phyloP scores from a whole-genome alignment of 2,888 invertebrate genomes.

The Acheta domesticus region DNA sequence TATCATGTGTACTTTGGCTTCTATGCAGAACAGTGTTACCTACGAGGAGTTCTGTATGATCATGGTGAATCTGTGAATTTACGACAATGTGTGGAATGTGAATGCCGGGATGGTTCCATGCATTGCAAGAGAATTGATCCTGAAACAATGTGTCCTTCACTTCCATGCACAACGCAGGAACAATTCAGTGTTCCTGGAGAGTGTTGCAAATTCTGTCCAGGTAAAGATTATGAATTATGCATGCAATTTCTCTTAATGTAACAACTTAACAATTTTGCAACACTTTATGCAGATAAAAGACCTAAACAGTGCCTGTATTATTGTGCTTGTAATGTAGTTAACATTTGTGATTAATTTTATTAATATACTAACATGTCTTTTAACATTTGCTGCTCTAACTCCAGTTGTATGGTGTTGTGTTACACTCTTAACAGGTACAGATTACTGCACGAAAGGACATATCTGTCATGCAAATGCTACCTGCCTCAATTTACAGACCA shows the following conservation, averaged over 20 bases:
- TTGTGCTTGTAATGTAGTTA: no score
- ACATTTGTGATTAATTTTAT: constrained; percentile 23
- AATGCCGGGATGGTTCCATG: constrained; percentile 79
- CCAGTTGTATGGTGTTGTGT: neutral
- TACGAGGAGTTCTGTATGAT: constrained; percentile 67
- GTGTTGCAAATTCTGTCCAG: constrained; percentile 88
- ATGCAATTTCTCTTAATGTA: neutral
- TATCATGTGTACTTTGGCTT: constrained; percentile 23
- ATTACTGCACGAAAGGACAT: constrained; percentile 85
- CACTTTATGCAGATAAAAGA: no score
- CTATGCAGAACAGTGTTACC: constrained; percentile 66
- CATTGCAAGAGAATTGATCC: constrained; percentile 71
- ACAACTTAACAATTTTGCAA: neutral
- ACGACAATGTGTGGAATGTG: constrained; percentile 76
- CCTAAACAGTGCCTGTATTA: no score
- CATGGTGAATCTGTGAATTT: constrained; percentile 74
- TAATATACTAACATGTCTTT: constrained; percentile 3
- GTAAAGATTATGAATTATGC: constrained; percentile 47
- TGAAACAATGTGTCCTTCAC: constrained; percentile 69
- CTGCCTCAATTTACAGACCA: constrained; percentile 86
- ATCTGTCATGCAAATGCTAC: constrained; percentile 87
- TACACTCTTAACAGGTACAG: constrained; percentile 62
- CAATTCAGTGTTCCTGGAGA: constrained; percentile 79
- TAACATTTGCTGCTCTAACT: neutral
- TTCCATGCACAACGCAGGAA: constrained; percentile 71